Base-by-base conservation (phyloP, 2,888 invertebrate genomes). In the Allolobophora icterica region DNA sequence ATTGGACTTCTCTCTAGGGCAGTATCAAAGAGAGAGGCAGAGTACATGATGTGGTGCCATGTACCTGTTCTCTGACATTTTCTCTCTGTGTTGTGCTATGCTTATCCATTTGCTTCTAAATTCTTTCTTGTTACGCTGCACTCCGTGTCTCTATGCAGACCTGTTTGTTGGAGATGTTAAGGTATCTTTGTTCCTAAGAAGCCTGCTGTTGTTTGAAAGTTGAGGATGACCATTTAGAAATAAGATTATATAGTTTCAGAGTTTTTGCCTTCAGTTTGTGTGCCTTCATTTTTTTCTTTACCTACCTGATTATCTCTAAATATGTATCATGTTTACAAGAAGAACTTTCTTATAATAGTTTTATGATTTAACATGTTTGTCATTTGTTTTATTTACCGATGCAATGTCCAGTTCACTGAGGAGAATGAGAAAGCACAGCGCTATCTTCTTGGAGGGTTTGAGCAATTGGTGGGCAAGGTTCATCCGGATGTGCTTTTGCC, bases 391-490 rank as follows among this genome's bases (percentile, higher is more conserved):
- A 4, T 71, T 30, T 71, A n/a, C 71, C 5, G n/a, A 71, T n/a
- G 0, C 71, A 38, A 33, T 89, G 33, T 52, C 24, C 93, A 95
- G 95, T 95, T 95, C 93, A 95, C 95, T 90, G 92, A 94, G 91
- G 95, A 94, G 90, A 95, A 95, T 92, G 94, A 93, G n/a, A 95
- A 96, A 93, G 96, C 96, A 19, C 96, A 96, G 94, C 95, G 98
- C 93, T 98, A 98, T 96, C 96, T 99, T 93, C 96, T 99, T 94
- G 98, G 99, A 94, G 99, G 99, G 91, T 97, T 99, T 94, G 99
- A 99, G 95, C 98, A 98, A 95, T 94, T 96, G 89, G 97, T 99
- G 90, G 97, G 98, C 93, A 97, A 97, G 91, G 96, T 97, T 93
- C 97, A 98, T 96, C 97, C 97, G 93, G 93, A 94, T 17, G 96